These are phyloP conservation scores for Liposcelis brunnea DNA, from an alignment of 2,888 invertebrate species.

Conservation along the genomic window DNA sequence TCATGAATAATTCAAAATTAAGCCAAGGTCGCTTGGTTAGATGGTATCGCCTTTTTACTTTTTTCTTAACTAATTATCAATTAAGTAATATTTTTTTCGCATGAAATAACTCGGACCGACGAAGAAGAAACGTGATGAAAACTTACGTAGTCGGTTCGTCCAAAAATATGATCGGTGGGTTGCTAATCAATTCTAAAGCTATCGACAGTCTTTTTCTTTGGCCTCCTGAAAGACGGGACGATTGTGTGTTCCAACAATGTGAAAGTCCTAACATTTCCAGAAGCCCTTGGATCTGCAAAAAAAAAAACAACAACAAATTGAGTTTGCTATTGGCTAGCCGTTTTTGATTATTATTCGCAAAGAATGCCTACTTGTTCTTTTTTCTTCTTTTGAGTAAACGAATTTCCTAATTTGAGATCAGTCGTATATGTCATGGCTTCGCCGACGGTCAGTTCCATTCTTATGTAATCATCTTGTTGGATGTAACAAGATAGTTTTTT, in stretches of 20 bases:
- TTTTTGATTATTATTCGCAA: not conserved
- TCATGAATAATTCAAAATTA: no score
- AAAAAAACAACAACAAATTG: not conserved
- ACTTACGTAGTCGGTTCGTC: conserved; percentile 41
- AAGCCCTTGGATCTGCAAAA: conserved; percentile 31
- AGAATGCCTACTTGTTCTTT: conserved; percentile 48
- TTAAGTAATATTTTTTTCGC: no score
- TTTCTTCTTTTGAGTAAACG: conserved; percentile 39
- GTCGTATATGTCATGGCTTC: conserved; percentile 80
- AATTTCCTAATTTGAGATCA: conserved; percentile 56
- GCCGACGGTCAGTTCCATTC: conserved; percentile 62
- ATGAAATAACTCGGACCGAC: no score
- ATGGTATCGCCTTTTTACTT: no score
- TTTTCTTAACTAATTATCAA: no score
- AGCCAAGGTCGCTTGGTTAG: no score
- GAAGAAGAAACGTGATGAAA: no score
- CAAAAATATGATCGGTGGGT: conserved; percentile 42
- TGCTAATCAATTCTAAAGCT: conserved; percentile 40
- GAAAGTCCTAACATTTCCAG: conserved; percentile 31
- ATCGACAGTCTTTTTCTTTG: conserved; percentile 39
- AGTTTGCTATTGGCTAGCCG: not conserved
- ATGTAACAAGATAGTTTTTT: conserved; percentile 79
- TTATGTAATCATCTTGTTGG: conserved; percentile 74
- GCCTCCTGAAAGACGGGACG: conserved; percentile 35
- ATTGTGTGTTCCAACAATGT: conserved; percentile 29